Evolutionary conservation across 2,888 invertebrate genomes (phyloP), one percentile per base, ranked within the genome.

Genomic region (Ametastegia equiseti): DNA sequence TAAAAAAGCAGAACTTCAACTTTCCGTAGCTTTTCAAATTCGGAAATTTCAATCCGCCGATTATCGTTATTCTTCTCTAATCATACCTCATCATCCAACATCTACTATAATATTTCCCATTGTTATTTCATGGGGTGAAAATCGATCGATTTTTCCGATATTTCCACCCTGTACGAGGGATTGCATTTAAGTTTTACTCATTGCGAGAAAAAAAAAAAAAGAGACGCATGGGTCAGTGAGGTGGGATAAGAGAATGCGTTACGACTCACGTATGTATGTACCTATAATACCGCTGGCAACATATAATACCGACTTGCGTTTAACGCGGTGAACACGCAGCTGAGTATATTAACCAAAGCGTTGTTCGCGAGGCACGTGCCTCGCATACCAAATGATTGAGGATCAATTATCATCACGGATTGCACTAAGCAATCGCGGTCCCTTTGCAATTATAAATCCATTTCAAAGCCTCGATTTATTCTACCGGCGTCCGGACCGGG

Each of bases 291-390:
- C 9, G 11, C 9, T 42, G 42, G 11, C 9, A 23, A 23, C 54
- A 23, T 23, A 54, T 71, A 79, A 77, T 75, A 57, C n/a, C n/a
- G n/a, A n/a, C n/a, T n/a, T n/a, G n/a, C n/a, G n/a, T n/a, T n/a
- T n/a, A n/a, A n/a, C n/a, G n/a, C n/a, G n/a, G n/a, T n/a, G n/a
- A n/a, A n/a, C 36, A 36, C 67, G 73, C 78, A 60, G n/a, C 3
- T 11, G 54, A 54, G 54, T 60, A 54, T 15, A 42, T 77, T n/a
- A n/a, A n/a, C n/a, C n/a, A n/a, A 60, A 71, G 71, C 73, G 19
- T 36, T 23, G 67, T 36, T 71, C 23, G 36, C 75, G 54, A 54
- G 36, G 75, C 75, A 13, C 75, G 75, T 54, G 75, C 54, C 75
- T 54, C 54, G 75, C 30, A 36, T 75, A 75, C 57, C 27, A 75